Conservation (phyloP, 2,113 vertebrate species). For the Erinaceus europaeus region DNA sequence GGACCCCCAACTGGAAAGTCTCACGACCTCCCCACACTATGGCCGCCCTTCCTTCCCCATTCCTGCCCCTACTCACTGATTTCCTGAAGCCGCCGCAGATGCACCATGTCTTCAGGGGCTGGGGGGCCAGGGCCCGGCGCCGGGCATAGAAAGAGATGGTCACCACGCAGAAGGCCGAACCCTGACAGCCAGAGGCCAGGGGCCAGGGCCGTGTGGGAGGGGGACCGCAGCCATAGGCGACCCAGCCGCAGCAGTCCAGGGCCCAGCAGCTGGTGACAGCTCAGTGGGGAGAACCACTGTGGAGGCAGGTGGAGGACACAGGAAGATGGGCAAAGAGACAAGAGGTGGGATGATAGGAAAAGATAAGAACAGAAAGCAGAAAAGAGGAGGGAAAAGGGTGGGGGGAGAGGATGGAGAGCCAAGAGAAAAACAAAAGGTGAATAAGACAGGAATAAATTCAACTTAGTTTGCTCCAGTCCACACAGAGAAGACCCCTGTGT, state of each 20-base stretch:
- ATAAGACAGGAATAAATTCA: slow-evolving; percentile 2
- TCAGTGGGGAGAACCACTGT: slow-evolving; percentile 92
- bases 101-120: slow-evolving; percentile 93
- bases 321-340: background rate
- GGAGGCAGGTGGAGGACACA: background rate
- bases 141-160: slow-evolving; percentile 95
- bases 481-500: background rate
- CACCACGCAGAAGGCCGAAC: slow-evolving; percentile 95
- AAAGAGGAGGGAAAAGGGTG: background rate
- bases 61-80: slow-evolving; percentile 88
- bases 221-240: slow-evolving; percentile 89
- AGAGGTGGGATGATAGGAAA: background rate
- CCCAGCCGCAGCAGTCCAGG: slow-evolving; percentile 93
- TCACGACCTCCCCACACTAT: background rate
- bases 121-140: slow-evolving; percentile 77
- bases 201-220: slow-evolving; percentile 85
- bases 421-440: background rate
- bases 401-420: background rate
- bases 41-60: background rate
- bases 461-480: background rate
- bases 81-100: slow-evolving; percentile 95
- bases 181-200: slow-evolving; percentile 92
- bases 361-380: background rate
- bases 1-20: background rate
- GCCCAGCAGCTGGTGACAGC: slow-evolving; percentile 93